Base-by-base conservation (phyloP, 2,797 vertebrate species). In the Dermochelys coriacea region DNA sequence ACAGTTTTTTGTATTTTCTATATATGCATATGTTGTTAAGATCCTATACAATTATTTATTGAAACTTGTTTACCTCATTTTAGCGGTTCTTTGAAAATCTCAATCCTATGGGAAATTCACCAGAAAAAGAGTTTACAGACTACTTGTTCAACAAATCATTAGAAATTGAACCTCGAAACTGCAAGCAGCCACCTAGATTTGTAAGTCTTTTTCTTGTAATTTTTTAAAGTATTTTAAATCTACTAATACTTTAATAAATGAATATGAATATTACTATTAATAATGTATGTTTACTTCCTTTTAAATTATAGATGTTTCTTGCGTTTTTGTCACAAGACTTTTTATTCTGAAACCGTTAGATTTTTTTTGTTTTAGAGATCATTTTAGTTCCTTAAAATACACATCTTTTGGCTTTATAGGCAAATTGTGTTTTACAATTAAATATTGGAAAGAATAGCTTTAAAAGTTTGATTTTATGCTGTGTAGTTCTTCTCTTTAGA, bases 1-100 rank as follows among this genome's bases (percentile, higher is more conserved):
- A 82, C n/a, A 45, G 25, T 11, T 49, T 11, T 49, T 16, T 61
- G 31, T 31, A 61, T 61, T 61, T 15, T 29, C 75, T 50, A 1
- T 25, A 1, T 51, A 2, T 80, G 0, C n/a, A 1, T 29, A 82
- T 71, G 0, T 71, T 71, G 0, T 71, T 37, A 1, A 23, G 34
- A 19, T 5, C 8, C 71, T 31, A 51, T 52, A 41, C 34, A 77
- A 84, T 59, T 87, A 23, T 41, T 15, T 85, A 3, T 2, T n/a
- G 19, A 18, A 91, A 41, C 15, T 92, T 82, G 18, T 91, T 91
- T 88, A 19, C 57, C 94, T 96, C 88, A 15, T 98, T 95, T 54
- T 96, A 99, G 99, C 99, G 98, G 96, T 99, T 99, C 98, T 99
- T 99, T 95, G 99, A 99, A 98, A 99, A 99, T 97, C 98, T 99